These are phyloP conservation scores for Grammomys surdaster DNA, from an alignment of 2,113 vertebrate species.

Conservation along the genomic window DNA sequence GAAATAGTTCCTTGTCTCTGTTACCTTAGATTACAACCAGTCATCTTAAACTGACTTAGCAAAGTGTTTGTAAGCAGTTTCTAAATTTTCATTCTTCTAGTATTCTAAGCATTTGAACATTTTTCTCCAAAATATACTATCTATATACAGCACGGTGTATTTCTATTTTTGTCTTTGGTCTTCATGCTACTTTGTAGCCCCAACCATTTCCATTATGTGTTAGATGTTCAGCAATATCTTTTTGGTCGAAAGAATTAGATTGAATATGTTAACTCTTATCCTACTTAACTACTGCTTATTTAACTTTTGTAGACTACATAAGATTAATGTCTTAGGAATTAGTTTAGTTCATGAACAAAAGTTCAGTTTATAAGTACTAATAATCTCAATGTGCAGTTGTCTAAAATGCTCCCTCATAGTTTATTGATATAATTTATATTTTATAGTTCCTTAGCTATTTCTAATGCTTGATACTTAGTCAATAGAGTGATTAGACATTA, in stretches of 20 bases:
- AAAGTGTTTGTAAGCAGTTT: conserved; percentile 33
- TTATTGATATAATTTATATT: neutral
- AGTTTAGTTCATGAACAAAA: conserved; percentile 53
- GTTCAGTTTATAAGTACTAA: conserved; percentile 33
- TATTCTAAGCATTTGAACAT: neutral
- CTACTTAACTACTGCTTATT: conserved; percentile 24
- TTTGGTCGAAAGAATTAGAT: conserved; percentile 23
- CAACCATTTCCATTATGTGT: conserved; percentile 19
- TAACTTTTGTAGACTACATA: conserved; percentile 39
- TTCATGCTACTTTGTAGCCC: neutral
- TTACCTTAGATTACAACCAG: neutral
- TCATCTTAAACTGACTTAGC: conserved; percentile 2
- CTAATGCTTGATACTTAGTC: neutral
- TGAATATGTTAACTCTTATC: conserved; percentile 15
- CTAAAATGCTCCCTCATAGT: neutral
- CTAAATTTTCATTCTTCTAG: neutral
- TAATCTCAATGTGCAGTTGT: conserved; percentile 30
- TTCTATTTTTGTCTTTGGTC: neutral
- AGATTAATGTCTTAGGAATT: conserved; percentile 45
- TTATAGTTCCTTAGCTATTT: conserved; percentile 25
- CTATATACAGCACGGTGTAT: neutral
- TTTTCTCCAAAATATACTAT: neutral
- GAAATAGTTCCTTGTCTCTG: neutral
- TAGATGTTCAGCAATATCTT: conserved; percentile 42
- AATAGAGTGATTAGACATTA: conserved; percentile 20